phyloP scores from a whole-genome alignment of 2,888 invertebrate species.

The Macrophya alboannulata region DNA sequence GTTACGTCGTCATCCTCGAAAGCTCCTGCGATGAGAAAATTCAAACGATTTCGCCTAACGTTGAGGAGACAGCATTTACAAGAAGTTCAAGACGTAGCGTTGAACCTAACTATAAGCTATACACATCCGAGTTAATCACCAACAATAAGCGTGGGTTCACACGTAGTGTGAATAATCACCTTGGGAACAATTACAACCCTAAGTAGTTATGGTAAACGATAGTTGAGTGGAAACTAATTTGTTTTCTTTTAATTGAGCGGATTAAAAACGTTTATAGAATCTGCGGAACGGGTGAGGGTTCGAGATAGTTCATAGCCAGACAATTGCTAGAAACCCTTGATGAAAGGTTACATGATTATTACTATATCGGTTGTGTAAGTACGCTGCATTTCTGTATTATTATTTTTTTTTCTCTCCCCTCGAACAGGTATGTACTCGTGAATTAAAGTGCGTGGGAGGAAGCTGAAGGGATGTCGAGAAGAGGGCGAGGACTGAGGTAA shows the following conservation, averaged over 20 bases:
- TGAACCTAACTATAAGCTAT: no score
- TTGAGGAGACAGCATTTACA: not conserved
- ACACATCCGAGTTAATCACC: no score
- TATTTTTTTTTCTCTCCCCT: not conserved
- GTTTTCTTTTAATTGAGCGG: not conserved
- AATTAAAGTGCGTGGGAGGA: slow-evolving; percentile 7
- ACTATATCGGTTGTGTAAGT: not conserved
- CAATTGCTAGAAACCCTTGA: not conserved
- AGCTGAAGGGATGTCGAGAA: not conserved
- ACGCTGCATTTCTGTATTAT: not conserved
- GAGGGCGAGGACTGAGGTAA: not conserved
- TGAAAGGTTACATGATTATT: not conserved
- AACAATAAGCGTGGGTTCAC: not conserved
- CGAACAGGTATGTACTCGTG: not conserved
- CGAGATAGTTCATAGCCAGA: not conserved
- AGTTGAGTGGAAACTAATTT: not conserved
- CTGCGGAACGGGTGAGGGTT: not conserved
- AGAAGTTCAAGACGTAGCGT: not conserved
- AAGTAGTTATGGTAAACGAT: not conserved
- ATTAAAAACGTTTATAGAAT: not conserved
- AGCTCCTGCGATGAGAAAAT: slow-evolving; percentile 85
- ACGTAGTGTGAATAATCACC: not conserved
- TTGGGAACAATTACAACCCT: not conserved
- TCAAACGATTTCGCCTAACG: not conserved
- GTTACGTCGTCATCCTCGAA: slow-evolving; percentile 99